Evolutionary conservation across 2,113 vertebrate species (phyloP), one percentile per base, ranked within the genome.

Genomic region (Amphiprion percula): DNA sequence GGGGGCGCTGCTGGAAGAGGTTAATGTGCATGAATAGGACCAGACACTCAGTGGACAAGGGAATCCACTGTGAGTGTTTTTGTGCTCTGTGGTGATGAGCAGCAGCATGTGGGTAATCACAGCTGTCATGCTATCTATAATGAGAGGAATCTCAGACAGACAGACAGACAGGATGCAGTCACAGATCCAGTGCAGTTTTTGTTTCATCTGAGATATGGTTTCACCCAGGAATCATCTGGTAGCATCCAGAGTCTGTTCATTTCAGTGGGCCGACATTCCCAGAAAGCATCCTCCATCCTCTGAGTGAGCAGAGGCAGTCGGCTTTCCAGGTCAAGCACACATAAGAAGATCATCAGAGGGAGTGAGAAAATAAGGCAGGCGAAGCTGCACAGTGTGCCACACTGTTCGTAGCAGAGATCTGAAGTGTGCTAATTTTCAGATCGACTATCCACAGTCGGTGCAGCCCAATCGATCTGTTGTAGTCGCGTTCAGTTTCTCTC

Each of bases 41-140:
- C 17, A 50, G 41, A 76, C 47, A 64, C 23, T 41, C 53, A 26
- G 12, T 23, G 50, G 46, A 77, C 73, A 80, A 60, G 59, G 49
- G 53, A 66, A 66, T 52, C 41, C 49, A 59, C n/a, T 79, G 65
- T 83, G 65, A 55, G 64, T 60, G 33, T 69, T 64, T 69, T 52
- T 69, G 41, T 56, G 58, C 9, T 19, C 49, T 53, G 65, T 55
- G 19, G 41, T 78, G 79, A 91, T 90, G 84, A 90, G 84, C 68
- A 86, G 77, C 84, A 68, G 79, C 67, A 66, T 87, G 88, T 74
- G 69, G 59, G 54, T 82, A 87, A 91, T 88, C 80, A 83, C 68
- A 64, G 80, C 44, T 55, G 72, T 85, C 84, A 88, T 30, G 87
- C 82, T 69, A 59, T 65, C 74, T 60, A 72, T 87, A 77, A 88